Percentiles rank a stretch among this genome's conserved stretches.
Evolutionary conservation across 1,140 invertebrate species (phyloP).

Genomic region (Chrysopa pallens): DNA sequence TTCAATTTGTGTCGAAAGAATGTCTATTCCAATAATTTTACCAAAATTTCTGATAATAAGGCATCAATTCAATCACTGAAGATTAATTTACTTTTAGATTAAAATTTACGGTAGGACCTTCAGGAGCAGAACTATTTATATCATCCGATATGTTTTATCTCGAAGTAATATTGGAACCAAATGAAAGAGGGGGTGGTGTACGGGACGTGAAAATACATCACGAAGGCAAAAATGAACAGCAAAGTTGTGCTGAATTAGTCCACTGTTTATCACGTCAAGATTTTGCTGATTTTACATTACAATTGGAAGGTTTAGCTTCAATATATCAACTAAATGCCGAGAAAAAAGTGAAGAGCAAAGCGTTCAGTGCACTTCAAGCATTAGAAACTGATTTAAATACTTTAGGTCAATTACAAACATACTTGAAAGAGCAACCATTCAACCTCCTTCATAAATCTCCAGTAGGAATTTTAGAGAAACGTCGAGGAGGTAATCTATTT

Average conservation of each 20-base stretch:
- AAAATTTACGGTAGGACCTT: conserved; percentile 53
- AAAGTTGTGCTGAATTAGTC: conserved; percentile 78
- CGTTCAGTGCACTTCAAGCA: conserved; percentile 78
- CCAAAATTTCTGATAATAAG: too few species aligned
- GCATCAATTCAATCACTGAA: too few species aligned
- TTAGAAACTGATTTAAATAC: conserved; percentile 80
- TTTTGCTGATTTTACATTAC: conserved; percentile 83
- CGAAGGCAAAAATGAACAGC: conserved; percentile 47
- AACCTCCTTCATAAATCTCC: conserved; percentile 78
- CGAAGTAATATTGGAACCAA: conserved; percentile 66
- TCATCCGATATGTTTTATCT: conserved; percentile 95
- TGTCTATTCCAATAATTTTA: too few species aligned
- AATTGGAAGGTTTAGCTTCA: conserved; percentile 75
- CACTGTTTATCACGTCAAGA: conserved; percentile 60
- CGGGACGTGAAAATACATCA: conserved; percentile 89
- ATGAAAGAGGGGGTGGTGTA: conserved; percentile 43
- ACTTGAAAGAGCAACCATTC: conserved; percentile 61
- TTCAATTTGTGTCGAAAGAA: too few species aligned
- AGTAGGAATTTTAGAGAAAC: conserved; percentile 62
- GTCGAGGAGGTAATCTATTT: conserved; percentile 42
- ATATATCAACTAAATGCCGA: conserved; percentile 91
- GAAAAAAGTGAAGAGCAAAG: conserved; percentile 86
- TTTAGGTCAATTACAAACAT: conserved; percentile 55
- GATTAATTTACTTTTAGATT: conserved; percentile 34
- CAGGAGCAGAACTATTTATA: conserved; percentile 69